These are phyloP conservation scores for Hemistola chrysoprasaria DNA, from an alignment of 2,888 invertebrate genomes.

Conservation along the genomic window DNA sequence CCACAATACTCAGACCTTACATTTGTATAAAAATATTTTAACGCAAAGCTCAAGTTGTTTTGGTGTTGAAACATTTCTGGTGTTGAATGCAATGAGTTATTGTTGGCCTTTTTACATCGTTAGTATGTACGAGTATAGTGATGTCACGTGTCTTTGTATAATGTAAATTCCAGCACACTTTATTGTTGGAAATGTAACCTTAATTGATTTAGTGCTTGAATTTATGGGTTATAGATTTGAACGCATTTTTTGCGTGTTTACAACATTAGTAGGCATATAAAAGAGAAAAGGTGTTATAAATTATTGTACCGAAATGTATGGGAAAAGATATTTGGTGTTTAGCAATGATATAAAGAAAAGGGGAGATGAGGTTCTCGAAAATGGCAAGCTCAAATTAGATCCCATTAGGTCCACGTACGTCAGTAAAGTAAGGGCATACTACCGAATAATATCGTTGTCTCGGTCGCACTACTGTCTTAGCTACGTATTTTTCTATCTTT, in stretches of 20 bases:
- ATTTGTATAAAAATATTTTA: neutral
- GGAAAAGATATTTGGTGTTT: too few species aligned
- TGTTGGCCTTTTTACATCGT: conserved; percentile 66
- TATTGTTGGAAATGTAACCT: conserved; percentile 59
- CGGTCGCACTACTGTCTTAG: too few species aligned
- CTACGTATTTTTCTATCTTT: too few species aligned
- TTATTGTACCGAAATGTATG: too few species aligned
- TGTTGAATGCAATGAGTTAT: conserved; percentile 59
- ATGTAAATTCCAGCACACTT: conserved; percentile 67
- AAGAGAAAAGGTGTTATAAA: too few species aligned
- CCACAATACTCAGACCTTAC: conserved; percentile 41
- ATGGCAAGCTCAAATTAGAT: too few species aligned
- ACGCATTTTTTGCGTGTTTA: conserved; percentile 36
- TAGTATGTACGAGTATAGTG: conserved; percentile 64
- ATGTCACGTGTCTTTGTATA: conserved; percentile 63
- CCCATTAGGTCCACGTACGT: too few species aligned
- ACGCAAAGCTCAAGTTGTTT: conserved; percentile 13
- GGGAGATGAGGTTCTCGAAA: too few species aligned
- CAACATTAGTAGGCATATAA: conserved; percentile 26
- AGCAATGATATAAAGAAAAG: too few species aligned
- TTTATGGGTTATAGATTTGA: conserved; percentile 21
- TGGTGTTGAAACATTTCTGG: conserved; percentile 44
- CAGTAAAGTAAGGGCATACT: too few species aligned
- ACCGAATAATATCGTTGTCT: too few species aligned
- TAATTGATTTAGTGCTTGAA: conserved; percentile 57